A percentile compares a stretch with the other conserved stretches of the same genome.
Evolutionary conservation across 2,113 vertebrate genomes (phyloP).

Genomic region (Mellivora capensis): DNA sequence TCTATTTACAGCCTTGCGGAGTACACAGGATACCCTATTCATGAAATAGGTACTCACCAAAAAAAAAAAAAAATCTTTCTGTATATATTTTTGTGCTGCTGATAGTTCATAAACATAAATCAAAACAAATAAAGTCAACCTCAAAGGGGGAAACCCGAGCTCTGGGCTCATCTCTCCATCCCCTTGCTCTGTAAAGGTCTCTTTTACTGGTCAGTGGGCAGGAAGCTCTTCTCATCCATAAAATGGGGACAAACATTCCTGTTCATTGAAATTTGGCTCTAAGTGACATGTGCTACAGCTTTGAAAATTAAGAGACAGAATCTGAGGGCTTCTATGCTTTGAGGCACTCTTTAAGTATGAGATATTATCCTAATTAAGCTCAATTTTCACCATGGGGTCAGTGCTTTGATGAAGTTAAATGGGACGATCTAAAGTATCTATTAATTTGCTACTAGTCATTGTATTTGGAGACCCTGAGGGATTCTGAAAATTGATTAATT

Average conservation of each 20-base stretch:
- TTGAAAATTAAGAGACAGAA: not conserved
- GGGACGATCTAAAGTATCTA: not conserved
- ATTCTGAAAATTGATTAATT: not conserved
- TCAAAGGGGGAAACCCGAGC: not conserved
- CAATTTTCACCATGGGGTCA: conserved; percentile 32
- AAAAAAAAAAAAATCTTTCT: not conserved
- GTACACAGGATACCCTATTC: conserved; percentile 52
- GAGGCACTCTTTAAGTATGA: conserved; percentile 9
- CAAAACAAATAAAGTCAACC: not conserved
- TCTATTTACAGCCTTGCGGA: conserved; percentile 49
- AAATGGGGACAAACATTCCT: not conserved
- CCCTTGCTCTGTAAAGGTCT: not conserved
- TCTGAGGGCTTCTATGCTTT: not conserved
- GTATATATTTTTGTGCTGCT: not conserved
- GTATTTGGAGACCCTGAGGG: not conserved
- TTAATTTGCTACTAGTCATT: conserved; percentile 19
- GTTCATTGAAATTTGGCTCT: not conserved
- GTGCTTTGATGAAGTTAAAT: conserved; percentile 21
- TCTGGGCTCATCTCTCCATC: not conserved
- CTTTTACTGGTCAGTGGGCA: not conserved
- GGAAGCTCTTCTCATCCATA: not conserved
- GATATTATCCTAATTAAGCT: conserved; percentile 35
- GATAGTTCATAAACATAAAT: not conserved
- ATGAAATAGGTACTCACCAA: not conserved
- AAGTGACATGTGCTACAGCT: not conserved